These are phyloP conservation scores for Muntiacus reevesi DNA, from an alignment of 2,113 vertebrate species.

Conservation along the genomic window DNA sequence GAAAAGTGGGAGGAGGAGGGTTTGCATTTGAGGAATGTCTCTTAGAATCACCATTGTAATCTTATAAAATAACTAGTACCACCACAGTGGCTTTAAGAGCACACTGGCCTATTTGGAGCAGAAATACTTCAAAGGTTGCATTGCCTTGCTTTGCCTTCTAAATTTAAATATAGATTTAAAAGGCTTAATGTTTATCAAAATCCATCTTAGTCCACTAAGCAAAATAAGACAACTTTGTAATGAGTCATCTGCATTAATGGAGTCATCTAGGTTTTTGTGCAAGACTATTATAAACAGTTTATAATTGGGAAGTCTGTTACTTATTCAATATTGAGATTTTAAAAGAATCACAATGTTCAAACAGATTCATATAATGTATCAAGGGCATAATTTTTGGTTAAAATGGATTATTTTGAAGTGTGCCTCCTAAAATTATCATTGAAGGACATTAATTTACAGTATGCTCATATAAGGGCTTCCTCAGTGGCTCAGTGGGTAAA, in stretches of 20 bases:
- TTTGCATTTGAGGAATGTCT: neutral
- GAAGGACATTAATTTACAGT: constrained; percentile 8
- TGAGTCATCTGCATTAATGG: neutral
- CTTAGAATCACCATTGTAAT: neutral
- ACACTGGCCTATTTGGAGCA: neutral
- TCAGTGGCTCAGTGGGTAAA: neutral
- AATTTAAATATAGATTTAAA: neutral
- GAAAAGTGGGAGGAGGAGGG: neutral
- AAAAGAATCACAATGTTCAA: neutral
- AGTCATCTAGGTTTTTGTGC: neutral
- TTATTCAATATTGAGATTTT: neutral
- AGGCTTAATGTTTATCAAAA: neutral
- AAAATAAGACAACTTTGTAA: neutral
- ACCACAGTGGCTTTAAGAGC: neutral
- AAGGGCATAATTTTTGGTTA: constrained; percentile 29
- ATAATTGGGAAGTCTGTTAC: neutral
- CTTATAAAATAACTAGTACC: neutral
- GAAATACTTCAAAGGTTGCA: neutral
- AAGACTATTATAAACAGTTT: neutral
- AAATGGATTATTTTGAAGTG: constrained; percentile 33
- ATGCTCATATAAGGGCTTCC: neutral
- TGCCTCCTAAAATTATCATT: neutral
- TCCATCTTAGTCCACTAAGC: neutral
- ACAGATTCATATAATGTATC: neutral
- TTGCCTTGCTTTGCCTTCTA: neutral